Conservation (phyloP, 2,113 vertebrate species). For the Barnardius zonarius region DNA sequence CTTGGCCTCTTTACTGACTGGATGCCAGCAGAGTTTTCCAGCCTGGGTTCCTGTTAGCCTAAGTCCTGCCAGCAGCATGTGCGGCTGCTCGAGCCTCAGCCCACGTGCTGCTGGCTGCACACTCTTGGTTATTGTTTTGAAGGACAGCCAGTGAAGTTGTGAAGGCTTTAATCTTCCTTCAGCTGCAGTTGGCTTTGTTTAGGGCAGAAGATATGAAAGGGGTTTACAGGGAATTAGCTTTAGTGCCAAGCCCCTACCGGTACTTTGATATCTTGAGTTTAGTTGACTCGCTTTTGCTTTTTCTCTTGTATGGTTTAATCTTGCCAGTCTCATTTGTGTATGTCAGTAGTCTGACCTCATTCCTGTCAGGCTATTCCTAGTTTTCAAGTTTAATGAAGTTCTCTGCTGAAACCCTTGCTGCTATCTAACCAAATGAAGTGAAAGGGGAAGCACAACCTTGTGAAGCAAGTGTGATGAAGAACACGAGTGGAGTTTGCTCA, state of each 20-base stretch:
- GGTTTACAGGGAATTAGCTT: not conserved
- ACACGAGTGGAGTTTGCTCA: not conserved
- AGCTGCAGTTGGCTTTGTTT: not conserved
- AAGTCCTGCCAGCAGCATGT: not conserved
- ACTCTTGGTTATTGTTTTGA: not conserved
- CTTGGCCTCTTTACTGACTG: not conserved
- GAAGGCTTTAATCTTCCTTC: not conserved
- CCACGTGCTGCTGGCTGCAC: not conserved
- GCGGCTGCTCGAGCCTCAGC: not conserved
- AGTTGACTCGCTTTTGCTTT: not conserved
- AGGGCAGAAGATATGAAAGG: not conserved
- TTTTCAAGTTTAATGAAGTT: not conserved
- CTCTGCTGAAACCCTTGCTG: not conserved
- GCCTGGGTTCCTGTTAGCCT: not conserved
- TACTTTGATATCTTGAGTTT: not conserved
- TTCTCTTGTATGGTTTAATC: not conserved
- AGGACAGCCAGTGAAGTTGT: not conserved
- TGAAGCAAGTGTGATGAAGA: not conserved
- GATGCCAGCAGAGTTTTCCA: accelerated
- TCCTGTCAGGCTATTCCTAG: not conserved
- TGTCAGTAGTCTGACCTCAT: not conserved
- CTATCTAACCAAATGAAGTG: not conserved
- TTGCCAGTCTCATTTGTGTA: not conserved
- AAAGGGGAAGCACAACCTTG: constrained; percentile 22
- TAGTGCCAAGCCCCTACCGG: not conserved